Evolutionary conservation across 2,888 invertebrate species (phyloP), one percentile per base, ranked within the genome.

Genomic region (Erpobdella octoculata): DNA sequence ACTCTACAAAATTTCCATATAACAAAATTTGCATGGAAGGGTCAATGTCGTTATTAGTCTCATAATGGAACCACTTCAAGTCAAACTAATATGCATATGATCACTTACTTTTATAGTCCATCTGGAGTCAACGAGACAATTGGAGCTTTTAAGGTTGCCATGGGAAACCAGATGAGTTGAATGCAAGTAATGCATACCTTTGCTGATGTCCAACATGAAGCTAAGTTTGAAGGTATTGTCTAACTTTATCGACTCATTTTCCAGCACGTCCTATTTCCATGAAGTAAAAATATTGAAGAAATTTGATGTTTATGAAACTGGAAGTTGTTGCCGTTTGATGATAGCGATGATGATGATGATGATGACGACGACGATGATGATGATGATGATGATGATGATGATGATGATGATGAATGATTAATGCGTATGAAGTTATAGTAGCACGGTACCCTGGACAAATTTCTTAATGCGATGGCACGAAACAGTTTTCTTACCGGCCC

Each of bases 111-210:
- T 72, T 6, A 76, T 35, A 12, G 80, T 80, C 82, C 82, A 82
- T 36, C 82, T 74, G 62, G 80, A 79, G 76, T 82, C 81, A 28
- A 82, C 78, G 2, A 82, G 78, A 72, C 82, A 81, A 74, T 82
- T 82, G 28, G 78, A 78, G 70, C 80, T 80, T 71, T 80, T 81
- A 71, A 82, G 76, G 75, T 81, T 82, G 25, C 81, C 80, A 75
- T 81, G 80, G 74, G 79, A 80, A 73, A 74, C 77, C 12, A 82
- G 77, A 41, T 76, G 75, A 65, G 78, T 79, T 68, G 79, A 80
- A 72, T 81, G 80, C 2, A 81, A 75, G 62, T 79, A 81, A 41
- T 79, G 78, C 71, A 81, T 74, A 8, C 81, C 82, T 78, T 80
- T 81, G 64, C 78, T 76, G 2, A 82, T 77, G 74, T 82, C 82